phyloP scores from a whole-genome alignment of 2,888 invertebrate species.

The Geotrupes spiniger region DNA sequence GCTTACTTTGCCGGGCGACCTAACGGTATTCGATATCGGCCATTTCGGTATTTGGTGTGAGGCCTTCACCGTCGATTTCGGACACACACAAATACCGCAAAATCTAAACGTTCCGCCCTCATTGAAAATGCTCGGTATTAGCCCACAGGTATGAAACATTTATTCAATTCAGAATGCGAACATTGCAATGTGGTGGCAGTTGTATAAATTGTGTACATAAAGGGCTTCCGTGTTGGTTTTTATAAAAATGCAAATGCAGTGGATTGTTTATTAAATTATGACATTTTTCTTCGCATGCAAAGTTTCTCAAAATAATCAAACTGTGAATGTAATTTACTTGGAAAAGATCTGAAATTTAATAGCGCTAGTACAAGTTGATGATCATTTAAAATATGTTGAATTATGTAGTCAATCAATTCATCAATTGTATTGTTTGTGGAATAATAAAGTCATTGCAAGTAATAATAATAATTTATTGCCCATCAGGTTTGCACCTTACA shows the following conservation, averaged over 20 bases:
- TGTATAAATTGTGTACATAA: conserved; percentile 9
- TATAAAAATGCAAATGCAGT: conserved; percentile 1
- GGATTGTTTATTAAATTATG: neutral
- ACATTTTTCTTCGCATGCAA: neutral
- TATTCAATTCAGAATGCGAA: neutral
- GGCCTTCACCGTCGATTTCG: conserved; percentile 90
- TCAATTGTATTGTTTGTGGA: too few species aligned
- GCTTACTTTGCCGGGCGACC: conserved; percentile 80
- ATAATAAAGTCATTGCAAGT: too few species aligned
- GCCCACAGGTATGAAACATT: conserved; percentile 76
- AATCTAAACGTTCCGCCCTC: conserved; percentile 83
- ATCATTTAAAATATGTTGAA: too few species aligned
- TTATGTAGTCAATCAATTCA: too few species aligned
- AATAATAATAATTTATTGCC: too few species aligned
- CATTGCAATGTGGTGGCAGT: neutral
- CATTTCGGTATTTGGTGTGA: conserved; percentile 94
- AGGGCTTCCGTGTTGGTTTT: neutral
- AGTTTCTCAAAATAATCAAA: neutral
- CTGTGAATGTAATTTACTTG: neutral
- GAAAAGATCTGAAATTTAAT: neutral
- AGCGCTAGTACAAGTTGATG: too few species aligned
- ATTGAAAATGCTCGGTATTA: conserved; percentile 88
- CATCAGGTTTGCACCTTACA: too few species aligned
- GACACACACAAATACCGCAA: conserved; percentile 76
- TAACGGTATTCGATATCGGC: conserved; percentile 89